phyloP scores from a whole-genome alignment of 1,140 invertebrate genomes.

The Melipona quadrifasciata region DNA sequence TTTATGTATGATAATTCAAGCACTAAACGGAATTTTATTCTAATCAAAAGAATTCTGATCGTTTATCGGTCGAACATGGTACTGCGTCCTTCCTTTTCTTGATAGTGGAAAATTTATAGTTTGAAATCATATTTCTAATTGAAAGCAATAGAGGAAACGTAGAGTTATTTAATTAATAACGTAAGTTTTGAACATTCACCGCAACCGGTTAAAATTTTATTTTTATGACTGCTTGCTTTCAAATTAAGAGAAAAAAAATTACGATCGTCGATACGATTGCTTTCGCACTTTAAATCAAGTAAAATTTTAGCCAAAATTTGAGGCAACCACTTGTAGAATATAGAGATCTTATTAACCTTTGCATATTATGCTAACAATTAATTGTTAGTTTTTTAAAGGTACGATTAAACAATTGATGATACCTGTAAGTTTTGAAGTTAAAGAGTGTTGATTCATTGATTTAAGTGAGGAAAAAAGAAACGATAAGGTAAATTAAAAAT shows the following conservation, averaged over 20 bases:
- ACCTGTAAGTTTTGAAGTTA: not conserved
- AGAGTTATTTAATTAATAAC: not conserved
- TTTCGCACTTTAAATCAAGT: slow-evolving; percentile 1
- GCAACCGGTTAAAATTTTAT: not conserved
- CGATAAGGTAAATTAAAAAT: not conserved
- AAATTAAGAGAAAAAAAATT: not conserved
- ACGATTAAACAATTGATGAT: not conserved
- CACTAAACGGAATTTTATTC: too few species aligned
- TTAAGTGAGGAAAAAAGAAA: not conserved
- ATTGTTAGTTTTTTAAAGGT: not conserved
- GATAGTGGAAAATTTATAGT: too few species aligned
- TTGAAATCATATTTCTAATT: too few species aligned
- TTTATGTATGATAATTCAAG: too few species aligned
- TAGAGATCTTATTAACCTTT: not conserved
- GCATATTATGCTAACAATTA: not conserved
- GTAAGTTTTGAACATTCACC: not conserved
- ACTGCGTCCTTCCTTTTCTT: too few species aligned
- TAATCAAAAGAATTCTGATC: too few species aligned
- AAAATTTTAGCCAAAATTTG: not conserved
- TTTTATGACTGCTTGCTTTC: not conserved
- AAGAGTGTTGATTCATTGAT: not conserved
- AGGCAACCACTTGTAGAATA: not conserved
- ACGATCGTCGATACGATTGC: not conserved
- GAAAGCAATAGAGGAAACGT: too few species aligned
- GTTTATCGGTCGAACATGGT: too few species aligned